Evolutionary conservation across 2,888 invertebrate species (phyloP), one percentile per base, ranked within the genome.

Genomic region (Oscheius onirici): DNA sequence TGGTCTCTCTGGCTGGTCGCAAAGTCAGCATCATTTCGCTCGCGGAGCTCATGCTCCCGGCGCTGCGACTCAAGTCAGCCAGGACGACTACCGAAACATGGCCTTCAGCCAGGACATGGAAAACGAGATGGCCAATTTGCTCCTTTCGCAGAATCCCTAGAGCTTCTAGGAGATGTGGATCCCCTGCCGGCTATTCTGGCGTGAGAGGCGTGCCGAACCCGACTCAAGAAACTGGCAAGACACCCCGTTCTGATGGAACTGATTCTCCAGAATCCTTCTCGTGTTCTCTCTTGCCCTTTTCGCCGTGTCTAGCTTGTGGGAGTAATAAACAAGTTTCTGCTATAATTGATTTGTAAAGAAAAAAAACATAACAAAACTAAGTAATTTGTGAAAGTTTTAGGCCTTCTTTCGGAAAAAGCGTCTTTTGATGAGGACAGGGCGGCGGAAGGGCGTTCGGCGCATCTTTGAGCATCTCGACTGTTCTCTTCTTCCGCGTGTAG

Each of bases 381-480:
- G 49, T 49, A 13, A 63, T 49, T 2, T 46, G n/a, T 11, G 63
- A 63, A 17, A 63, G 49, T 10, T 17, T 44, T n/a, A 63, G 17
- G 15, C 63, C 63, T 49, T 63, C 49, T 24, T 17, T 13, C 6
- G 63, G 26, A 49, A 63, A 44, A 2, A 22, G 3, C 34, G 22
- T 26, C 63, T 46, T 49, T 1, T 49, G n/a, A 28, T 63, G 28
- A 17, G 63, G 63, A 49, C 26, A 63, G 2, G 5, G 28, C 34
- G 63, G 63, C 26, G 83, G 83, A 2, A 83, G 43, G 15, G 83
- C 76, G 51, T 75, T 71, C n/a, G 72, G 72, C 8, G 65, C 51
- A n/a, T 79, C 54, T n/a, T 76, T 69, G n/a, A 86, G 73, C 26
- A 52, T 66, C 20, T 78, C 81, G 2, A 86, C 46, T 6, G 79